Percentiles rank a stretch among this genome's conserved stretches.
phyloP scores from a whole-genome alignment of 1,140 invertebrate species.

The Asbolus verrucosus region DNA sequence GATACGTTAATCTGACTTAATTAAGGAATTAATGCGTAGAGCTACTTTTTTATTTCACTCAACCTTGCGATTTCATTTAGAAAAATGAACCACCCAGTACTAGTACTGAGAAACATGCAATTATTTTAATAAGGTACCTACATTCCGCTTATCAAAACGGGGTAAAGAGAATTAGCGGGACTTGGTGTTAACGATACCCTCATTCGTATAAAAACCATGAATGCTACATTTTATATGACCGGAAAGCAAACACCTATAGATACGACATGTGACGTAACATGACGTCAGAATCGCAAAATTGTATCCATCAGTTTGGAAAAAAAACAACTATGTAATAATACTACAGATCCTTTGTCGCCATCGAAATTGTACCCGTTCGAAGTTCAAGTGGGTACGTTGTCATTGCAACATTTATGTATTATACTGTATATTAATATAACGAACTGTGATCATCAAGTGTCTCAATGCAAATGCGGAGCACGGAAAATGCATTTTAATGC shows the following conservation, averaged over 20 bases:
- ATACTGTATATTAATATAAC: no score
- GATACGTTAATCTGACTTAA: slow-evolving; percentile 26
- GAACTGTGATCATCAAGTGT: no score
- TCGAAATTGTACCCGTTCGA: no score
- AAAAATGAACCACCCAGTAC: no score
- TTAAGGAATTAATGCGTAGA: slow-evolving; percentile 18
- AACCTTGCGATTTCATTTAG: slow-evolving; percentile 23
- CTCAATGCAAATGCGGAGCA: no score
- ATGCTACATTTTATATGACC: slow-evolving; percentile 5
- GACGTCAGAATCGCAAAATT: slow-evolving; percentile 1
- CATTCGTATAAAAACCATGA: background rate
- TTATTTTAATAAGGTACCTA: slow-evolving; percentile 32
- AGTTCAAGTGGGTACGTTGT: no score
- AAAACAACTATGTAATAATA: no score
- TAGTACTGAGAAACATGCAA: slow-evolving; percentile 26
- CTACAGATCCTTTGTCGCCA: no score
- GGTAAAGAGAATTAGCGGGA: slow-evolving; percentile 28
- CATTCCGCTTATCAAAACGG: slow-evolving; percentile 31
- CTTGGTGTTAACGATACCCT: slow-evolving; percentile 23
- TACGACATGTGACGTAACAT: slow-evolving; percentile 16
- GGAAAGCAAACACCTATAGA: slow-evolving; percentile 7
- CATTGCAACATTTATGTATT: no score
- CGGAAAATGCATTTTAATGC: no score
- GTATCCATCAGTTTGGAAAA: background rate
- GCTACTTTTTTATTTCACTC: slow-evolving; percentile 22